Conservation (phyloP, 2,888 invertebrate species). For the Campopleginae sp. region DNA sequence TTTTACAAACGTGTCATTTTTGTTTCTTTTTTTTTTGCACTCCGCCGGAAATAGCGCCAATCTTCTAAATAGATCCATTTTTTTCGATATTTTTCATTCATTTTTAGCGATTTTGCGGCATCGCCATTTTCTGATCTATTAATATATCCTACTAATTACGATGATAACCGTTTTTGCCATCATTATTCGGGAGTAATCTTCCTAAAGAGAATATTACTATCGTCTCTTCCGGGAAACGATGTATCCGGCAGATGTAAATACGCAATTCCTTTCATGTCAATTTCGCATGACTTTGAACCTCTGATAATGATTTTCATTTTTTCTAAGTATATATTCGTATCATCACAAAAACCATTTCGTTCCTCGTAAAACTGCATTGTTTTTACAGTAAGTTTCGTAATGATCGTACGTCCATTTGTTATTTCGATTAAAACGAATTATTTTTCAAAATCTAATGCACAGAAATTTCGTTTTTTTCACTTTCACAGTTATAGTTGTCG, state of each 20-base stretch:
- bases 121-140: background rate
- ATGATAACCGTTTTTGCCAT: constrained; percentile 1
- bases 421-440: background rate
- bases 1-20: background rate
- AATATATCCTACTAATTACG: background rate
- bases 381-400: background rate
- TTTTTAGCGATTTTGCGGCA: too few relatives aligned
- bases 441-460: background rate
- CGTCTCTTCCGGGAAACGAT: constrained; percentile 73
- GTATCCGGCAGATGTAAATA: constrained; percentile 69
- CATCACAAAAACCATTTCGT: too few relatives aligned
- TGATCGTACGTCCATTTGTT: background rate
- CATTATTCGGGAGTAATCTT: constrained; percentile 45
- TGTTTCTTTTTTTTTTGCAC: background rate
- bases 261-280: background rate
- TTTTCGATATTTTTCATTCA: background rate
- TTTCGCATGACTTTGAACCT: background rate
- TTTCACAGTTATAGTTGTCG: background rate
- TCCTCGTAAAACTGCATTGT: too few relatives aligned
- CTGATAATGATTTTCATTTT: background rate
- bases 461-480: background rate
- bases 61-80: background rate
- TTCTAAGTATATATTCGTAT: background rate
- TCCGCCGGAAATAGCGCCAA: background rate
- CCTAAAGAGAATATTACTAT: constrained; percentile 62